Evolutionary conservation across 2,888 invertebrate species (phyloP).

Genomic region (Lycia hirtaria): DNA sequence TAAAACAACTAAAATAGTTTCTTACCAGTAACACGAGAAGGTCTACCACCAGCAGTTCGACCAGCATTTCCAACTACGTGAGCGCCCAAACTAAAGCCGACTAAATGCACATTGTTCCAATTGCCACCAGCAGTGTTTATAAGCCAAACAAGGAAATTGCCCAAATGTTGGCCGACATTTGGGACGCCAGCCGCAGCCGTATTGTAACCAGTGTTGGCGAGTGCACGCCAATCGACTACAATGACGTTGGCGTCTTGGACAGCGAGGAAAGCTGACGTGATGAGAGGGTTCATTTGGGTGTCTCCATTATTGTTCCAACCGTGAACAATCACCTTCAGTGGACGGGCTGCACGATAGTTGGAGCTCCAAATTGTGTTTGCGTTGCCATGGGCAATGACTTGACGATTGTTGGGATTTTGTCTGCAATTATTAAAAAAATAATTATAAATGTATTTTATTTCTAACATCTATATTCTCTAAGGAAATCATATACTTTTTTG

Average conservation of each 20-base stretch:
- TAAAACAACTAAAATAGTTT: not conserved
- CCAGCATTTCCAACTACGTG: slow-evolving; percentile 74
- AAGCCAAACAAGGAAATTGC: slow-evolving; percentile 72
- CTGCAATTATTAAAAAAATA: not conserved
- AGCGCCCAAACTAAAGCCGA: slow-evolving; percentile 79
- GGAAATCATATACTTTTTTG: too few relatives aligned
- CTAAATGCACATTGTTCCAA: slow-evolving; percentile 70
- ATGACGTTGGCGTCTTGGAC: slow-evolving; percentile 69
- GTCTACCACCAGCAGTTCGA: slow-evolving; percentile 49
- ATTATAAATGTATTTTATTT: slow-evolving; percentile 47
- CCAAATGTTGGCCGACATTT: slow-evolving; percentile 64
- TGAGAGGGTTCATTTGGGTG: slow-evolving; percentile 54
- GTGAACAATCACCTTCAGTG: slow-evolving; percentile 63
- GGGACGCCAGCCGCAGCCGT: slow-evolving; percentile 65
- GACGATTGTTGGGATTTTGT: slow-evolving; percentile 42
- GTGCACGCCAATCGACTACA: slow-evolving; percentile 69
- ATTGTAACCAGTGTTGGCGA: slow-evolving; percentile 55
- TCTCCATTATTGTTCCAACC: slow-evolving; percentile 68
- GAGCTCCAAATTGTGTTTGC: slow-evolving; percentile 57
- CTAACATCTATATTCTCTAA: too few relatives aligned
- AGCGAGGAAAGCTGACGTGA: slow-evolving; percentile 62
- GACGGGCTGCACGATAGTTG: slow-evolving; percentile 55
- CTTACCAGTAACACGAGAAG: slow-evolving; percentile 64
- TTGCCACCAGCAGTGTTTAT: slow-evolving; percentile 65
- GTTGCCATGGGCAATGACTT: slow-evolving; percentile 60